Evolutionary conservation across 2,113 vertebrate genomes (phyloP), one percentile per base, ranked within the genome.

Genomic region (Rhinichthys klamathensis): DNA sequence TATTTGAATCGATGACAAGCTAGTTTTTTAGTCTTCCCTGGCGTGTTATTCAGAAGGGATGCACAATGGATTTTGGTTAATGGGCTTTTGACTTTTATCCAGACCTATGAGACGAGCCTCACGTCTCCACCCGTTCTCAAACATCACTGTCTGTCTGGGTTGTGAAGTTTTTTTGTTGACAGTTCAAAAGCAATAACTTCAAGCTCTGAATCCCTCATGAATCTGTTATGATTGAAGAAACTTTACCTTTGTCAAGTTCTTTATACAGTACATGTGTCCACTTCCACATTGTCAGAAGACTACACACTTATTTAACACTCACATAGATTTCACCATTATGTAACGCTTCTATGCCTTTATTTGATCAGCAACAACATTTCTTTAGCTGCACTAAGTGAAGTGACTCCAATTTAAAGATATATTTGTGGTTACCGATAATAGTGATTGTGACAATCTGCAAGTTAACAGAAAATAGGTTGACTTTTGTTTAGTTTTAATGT

Each of bases 81-180:
- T 80, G 60, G 16, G 60, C 3, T 80, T 80, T 82, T 69, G 80
- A 82, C 18, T 30, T 69, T 69, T 32, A n/a, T 69, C 80, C 61
- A 82, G 63, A 35, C 44, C 41, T 32, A 67, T 82, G 60, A 69
- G 44, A 49, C 46, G 4, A 82, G 10, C 27, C 27, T 44, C 12
- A 2, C n/a, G n/a, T 63, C n/a, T 80, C 78, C 27, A 58, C 16
- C 51, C 30, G 3, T 46, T 61, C 58, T 80, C 58, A 46, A 7
- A 80, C 58, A 61, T 80, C 58, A 27, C 38, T 61, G 56, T 35
- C 11, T 16, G 32, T 61, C 77, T 25, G 13, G 21, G 35, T 25
- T 61, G 30, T 41, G 35, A 80, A 46, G 56, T 21, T 61, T 21
- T 54, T 41, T 25, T 8, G n/a, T 63, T 1, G 2, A 46, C 3